These are phyloP conservation scores for Poecile montanus DNA, from an alignment of 2,797 vertebrate species.

Conservation along the genomic window DNA sequence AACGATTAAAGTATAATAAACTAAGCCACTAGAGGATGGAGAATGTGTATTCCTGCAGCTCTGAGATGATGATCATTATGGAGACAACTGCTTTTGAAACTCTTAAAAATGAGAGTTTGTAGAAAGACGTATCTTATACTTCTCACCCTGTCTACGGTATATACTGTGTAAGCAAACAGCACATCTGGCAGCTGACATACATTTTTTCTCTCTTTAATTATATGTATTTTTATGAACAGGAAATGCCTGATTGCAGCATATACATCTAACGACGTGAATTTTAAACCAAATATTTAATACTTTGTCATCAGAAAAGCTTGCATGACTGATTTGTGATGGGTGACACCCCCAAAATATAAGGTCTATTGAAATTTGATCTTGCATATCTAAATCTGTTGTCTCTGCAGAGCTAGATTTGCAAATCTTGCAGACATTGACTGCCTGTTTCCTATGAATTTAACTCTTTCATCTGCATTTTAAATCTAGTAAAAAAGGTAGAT, in stretches of 20 bases:
- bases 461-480: not conserved
- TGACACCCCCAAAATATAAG: not conserved
- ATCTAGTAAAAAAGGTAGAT: not conserved
- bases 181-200: slow-evolving; percentile 64
- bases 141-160: not conserved
- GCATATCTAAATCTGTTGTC: not conserved
- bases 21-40: not conserved
- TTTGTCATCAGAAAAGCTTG: slow-evolving; percentile 24
- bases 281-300: slow-evolving; percentile 12
- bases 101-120: not conserved
- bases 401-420: not conserved
- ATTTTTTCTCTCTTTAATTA: slow-evolving; percentile 45
- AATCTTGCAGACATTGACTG: not conserved
- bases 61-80: not conserved
- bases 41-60: not conserved
- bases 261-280: not conserved
- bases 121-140: not conserved
- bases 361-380: not conserved
- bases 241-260: slow-evolving; percentile 50
- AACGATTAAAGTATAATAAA: not conserved
- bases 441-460: not conserved
- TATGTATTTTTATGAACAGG: slow-evolving; percentile 37
- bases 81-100: slow-evolving; percentile 1
- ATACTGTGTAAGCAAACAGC: slow-evolving; percentile 28
- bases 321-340: not conserved